Evolutionary conservation across 1,140 invertebrate genomes (phyloP), one percentile per base, ranked within the genome.

Genomic region (Lordiphosa clarofinis): DNA sequence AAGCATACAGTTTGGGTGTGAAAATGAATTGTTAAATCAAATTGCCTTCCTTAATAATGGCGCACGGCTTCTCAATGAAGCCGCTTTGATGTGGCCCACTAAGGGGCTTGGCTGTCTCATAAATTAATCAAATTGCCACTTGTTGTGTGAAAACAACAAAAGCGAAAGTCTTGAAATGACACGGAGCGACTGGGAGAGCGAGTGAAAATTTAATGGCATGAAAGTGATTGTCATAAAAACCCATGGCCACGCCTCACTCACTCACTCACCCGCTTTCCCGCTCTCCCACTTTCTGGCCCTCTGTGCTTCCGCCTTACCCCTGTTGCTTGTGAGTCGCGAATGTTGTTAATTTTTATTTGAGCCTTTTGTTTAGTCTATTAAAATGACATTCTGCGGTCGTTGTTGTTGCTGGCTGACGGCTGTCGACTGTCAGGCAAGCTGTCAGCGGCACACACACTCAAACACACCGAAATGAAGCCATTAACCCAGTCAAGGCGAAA

Each of bases 351-450:
- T 70, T 70, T 70, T 70, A 70, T 70, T 70, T 48, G 65, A 70
- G 66, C 65, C 67, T 69, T 67, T 70, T 70, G 67, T 62, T 70
- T 70, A 70, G 67, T 70, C 65, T 69, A 70, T 70, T 70, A 70
- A 69, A 70, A 69, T 62, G 67, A 62, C 65, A 70, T 70, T 70
- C 42, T 67, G 65, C 48, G 65, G 65, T 28, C 44, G 47, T 54
- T 61, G 57, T 35, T 54, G 65, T 8, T 48, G 21, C 21, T 24
- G 21, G 21, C 21, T 24, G 21, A 24, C 21, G 21, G 21, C 38
- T 39, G 12, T 13, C 38, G 12, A 43, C 63, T 68, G 66, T 59
- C 66, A 60, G 65, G 9, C 54, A 40, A 28, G 65, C 48, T 68
- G 65, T 67, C 65, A 69, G 40, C 9, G 19, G 9, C 61, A 42